Evolutionary conservation across 2,113 vertebrate genomes (phyloP), one percentile per base, ranked within the genome.

Genomic region (Cynoglossus semilaevis): DNA sequence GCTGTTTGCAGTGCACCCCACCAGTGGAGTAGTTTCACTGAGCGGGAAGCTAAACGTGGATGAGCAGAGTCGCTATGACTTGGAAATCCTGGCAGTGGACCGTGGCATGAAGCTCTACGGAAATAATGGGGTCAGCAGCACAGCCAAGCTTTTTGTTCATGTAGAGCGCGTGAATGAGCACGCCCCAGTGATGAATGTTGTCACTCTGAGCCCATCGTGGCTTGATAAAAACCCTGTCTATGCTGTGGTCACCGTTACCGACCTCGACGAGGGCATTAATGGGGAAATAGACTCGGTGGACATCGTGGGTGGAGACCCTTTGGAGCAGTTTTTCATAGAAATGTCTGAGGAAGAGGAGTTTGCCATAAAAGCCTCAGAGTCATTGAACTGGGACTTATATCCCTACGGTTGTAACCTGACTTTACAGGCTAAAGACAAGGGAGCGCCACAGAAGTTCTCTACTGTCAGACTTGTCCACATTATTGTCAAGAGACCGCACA

Each of bases 41-140:
- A 98, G 96, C 8, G 97, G 95, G 8, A 92, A 91, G 17, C 85
- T 99, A 45, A 94, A 97, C 52, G 90, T 92, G 0, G 93, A 95
- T 50, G 93, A 94, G 51, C 94, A 93, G 74, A 94, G 84, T 69
- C 91, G 93, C 0, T 96, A 96, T 0, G 94, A 98, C 67, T 91
- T 99, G 77, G 96, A 98, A 79, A 94, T 99, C 77, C 77, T 95
- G 76, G 97, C 97, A 0, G 95, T 99, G 41, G 97, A 99, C 78
- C 93, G 97, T 10, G 97, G 97, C 18, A 97, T 98, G 95, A 99
- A 99, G 71, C 92, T 99, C 5, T 99, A 99, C 2, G 97, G 97
- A 15, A 99, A 96, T 84, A 98, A 98, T 0, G 97, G 97, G 0
- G 95, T 98, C 38, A 98, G 96, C 93, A 98, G 97, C 75, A 98